phyloP scores from a whole-genome alignment of 2,888 invertebrate genomes.

The Crepidodera aurea region DNA sequence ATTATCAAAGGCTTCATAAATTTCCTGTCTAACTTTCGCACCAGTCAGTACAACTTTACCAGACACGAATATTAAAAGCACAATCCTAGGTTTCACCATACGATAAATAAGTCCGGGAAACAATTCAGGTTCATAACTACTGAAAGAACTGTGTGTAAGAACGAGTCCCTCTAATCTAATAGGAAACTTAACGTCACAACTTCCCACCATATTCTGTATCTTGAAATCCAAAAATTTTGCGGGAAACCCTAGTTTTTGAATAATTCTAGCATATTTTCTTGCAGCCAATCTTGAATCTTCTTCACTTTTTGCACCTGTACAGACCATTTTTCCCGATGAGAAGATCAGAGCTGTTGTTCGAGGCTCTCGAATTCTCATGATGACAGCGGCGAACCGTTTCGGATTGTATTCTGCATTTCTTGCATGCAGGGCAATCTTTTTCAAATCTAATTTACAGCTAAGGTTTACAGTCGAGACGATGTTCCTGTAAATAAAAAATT shows the following conservation, averaged over 20 bases:
- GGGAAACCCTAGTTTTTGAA: conserved; percentile 80
- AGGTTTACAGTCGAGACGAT: conserved; percentile 98
- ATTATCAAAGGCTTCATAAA: conserved; percentile 79
- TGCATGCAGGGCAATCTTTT: conserved; percentile 96
- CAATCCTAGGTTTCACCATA: conserved; percentile 83
- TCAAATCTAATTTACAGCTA: conserved; percentile 92
- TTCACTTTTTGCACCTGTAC: conserved; percentile 86
- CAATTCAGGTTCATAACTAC: conserved; percentile 80
- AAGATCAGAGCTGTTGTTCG: conserved; percentile 87
- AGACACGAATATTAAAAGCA: conserved; percentile 83
- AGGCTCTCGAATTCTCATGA: conserved; percentile 92
- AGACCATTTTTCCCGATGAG: conserved; percentile 88
- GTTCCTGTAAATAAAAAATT: conserved; percentile 73
- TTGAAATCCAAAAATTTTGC: conserved; percentile 81
- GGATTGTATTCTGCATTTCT: conserved; percentile 99
- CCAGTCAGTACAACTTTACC: conserved; percentile 86
- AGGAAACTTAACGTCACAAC: conserved; percentile 87
- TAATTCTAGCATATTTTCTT: conserved; percentile 82
- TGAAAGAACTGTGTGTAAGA: conserved; percentile 83
- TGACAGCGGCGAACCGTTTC: conserved; percentile 98
- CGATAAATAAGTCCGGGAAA: conserved; percentile 86
- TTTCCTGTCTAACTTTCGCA: conserved; percentile 77
- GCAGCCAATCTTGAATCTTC: conserved; percentile 77
- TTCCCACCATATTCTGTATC: conserved; percentile 87
- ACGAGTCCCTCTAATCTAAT: conserved; percentile 74